A percentile compares a stretch with the other conserved stretches of the same genome.
phyloP scores from a whole-genome alignment of 2,888 invertebrate species.

The Altica lythri region DNA sequence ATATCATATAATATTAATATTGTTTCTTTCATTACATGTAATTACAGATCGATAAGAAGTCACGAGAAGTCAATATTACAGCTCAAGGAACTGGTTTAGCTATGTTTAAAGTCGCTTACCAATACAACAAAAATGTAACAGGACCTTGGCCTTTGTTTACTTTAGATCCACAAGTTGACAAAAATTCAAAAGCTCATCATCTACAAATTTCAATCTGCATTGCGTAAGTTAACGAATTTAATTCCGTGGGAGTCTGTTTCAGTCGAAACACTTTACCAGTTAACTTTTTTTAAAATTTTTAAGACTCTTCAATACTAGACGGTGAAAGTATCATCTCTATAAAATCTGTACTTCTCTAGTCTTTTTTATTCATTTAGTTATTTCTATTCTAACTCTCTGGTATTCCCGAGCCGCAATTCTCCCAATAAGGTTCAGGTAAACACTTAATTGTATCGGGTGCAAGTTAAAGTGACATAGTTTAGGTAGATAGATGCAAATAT shows the following conservation, averaged over 20 bases:
- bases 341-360: no score
- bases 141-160: slow-evolving; percentile 87
- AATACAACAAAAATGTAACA: slow-evolving; percentile 84
- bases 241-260: no score
- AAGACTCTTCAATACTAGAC: no score
- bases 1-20: neutral
- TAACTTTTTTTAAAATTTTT: no score
- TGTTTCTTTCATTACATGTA: neutral
- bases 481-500: no score
- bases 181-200: slow-evolving; percentile 75
- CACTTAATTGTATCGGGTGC: no score
- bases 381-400: no score
- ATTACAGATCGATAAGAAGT: slow-evolving; percentile 54
- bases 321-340: no score
- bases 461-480: no score
- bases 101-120: slow-evolving; percentile 76
- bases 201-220: slow-evolving; percentile 82
- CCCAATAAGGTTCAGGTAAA: no score
- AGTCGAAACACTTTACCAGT: neutral
- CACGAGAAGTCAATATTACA: slow-evolving; percentile 70
- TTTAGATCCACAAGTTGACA: slow-evolving; percentile 84
- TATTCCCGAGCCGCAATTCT: no score
- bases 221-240: slow-evolving; percentile 64
- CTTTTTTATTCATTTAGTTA: no score
- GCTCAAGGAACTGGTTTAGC: slow-evolving; percentile 83